Evolutionary conservation across 2,888 invertebrate genomes (phyloP), one percentile per base, ranked within the genome.

Genomic region (Oscheius onirici): DNA sequence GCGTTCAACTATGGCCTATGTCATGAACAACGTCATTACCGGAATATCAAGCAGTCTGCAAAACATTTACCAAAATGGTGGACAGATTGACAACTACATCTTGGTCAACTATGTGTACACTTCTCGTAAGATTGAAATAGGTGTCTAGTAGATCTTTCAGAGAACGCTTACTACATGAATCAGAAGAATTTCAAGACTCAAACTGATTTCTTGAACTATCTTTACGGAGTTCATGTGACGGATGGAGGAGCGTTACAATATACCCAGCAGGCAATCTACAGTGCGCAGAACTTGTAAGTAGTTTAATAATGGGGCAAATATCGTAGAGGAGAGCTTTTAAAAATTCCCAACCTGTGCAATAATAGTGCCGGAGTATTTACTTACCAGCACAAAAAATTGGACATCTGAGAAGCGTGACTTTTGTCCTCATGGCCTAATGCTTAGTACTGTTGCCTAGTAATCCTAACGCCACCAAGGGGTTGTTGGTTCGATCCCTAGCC

Each of bases 221-320:
- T 66, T 6, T 24, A 49, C 20, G 66, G 66, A 34, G 24, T 66
- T 11, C 17, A 34, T 13, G 66, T 51, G 15, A 22, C 51, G 0
- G 66, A 66, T 43, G 66, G 66, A 11, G 10, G 22, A 13, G 2
- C 51, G 2, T n/a, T 28, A 2, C 66, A 66, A 13, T 49, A 34
- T 2, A 66, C 66, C 5, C 51, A 52, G 17, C 10, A 26, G 3
- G 66, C 66, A n/a, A 20, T 66, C 0, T 54, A 52, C 41, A 10
- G 10, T 11, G 66, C 66, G n/a, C 52, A 66, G 41, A 52, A 41
- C 24, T 66, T 66, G 66, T 66, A 24, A 52, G 40, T 52, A 22
- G 52, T 22, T 52, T 52, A 52, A 8, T n/a, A n/a, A n/a, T n/a
- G 20, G 5, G 46, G 13, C 15, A 15, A n/a, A 3, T n/a, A n/a